Percentiles rank a stretch among this genome's conserved stretches.
Evolutionary conservation across 2,888 invertebrate genomes (phyloP).

Genomic region (Catocala nupta): DNA sequence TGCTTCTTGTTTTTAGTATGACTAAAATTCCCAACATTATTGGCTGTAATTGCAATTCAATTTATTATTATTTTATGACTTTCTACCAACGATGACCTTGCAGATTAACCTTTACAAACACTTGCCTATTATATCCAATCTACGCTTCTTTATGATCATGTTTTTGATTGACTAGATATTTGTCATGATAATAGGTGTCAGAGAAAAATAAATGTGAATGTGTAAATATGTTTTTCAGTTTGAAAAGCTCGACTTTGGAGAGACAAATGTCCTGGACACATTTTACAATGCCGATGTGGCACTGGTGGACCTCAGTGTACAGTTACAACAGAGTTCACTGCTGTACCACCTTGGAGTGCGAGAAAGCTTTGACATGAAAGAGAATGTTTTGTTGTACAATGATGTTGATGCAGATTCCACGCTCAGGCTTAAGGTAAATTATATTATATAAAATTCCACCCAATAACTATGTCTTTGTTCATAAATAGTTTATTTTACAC

Average conservation of each 20-base stretch:
- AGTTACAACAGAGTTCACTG: constrained; percentile 96
- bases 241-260: constrained; percentile 99
- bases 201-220: no score
- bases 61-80: constrained; percentile 6
- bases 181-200: no score
- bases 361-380: constrained; percentile 99
- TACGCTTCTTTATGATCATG: neutral
- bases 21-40: neutral
- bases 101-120: constrained; percentile 13
- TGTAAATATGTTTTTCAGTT: constrained; percentile 89
- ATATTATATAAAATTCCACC: neutral
- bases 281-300: constrained; percentile 99
- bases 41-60: neutral
- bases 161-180: no score
- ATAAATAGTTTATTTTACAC: no score
- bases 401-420: constrained; percentile 96
- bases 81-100: constrained; percentile 12
- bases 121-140: constrained; percentile 3
- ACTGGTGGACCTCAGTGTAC: constrained; percentile 96
- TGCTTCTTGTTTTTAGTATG: neutral
- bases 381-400: constrained; percentile 96
- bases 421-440: constrained; percentile 93
- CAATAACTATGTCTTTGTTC: neutral
- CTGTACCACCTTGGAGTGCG: constrained; percentile 99
- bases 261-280: constrained; percentile 96